Conservation (phyloP, 2,113 vertebrate species). For the Tinamus guttatus region DNA sequence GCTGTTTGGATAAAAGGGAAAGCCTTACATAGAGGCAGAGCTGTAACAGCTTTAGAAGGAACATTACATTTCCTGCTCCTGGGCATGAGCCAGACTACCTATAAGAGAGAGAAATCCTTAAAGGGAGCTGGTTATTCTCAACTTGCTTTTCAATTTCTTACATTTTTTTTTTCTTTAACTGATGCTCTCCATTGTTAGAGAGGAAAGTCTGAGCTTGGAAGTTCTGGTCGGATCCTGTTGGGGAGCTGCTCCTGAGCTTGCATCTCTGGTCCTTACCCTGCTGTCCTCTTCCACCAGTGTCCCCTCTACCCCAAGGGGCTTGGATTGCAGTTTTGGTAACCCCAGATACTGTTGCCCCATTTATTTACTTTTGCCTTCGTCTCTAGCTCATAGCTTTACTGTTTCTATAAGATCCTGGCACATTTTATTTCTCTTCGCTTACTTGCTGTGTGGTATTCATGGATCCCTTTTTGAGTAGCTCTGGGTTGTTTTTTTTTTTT, state of each 20-base stretch:
- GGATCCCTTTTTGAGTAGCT: background rate
- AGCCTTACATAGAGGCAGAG: background rate
- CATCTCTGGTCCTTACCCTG: background rate
- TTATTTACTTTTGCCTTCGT: background rate
- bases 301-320: background rate
- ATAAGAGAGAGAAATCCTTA: slow-evolving; percentile 11
- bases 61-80: slow-evolving; percentile 46
- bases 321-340: background rate
- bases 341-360: background rate
- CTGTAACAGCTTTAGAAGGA: background rate
- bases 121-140: slow-evolving; percentile 31
- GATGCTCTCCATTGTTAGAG: background rate
- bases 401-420: background rate
- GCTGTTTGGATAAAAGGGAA: slow-evolving; percentile 42
- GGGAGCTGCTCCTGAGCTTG: background rate
- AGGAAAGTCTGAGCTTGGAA: background rate
- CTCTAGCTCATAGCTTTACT: background rate
- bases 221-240: background rate
- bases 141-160: slow-evolving; percentile 25
- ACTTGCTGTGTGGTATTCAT: accelerated
- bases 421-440: background rate
- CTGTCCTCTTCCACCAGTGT: background rate
- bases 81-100: slow-evolving; percentile 23
- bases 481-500: background rate
- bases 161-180: too few relatives aligned